Base-by-base conservation (phyloP, 2,888 invertebrate species). In the Melieria crassipennis region DNA sequence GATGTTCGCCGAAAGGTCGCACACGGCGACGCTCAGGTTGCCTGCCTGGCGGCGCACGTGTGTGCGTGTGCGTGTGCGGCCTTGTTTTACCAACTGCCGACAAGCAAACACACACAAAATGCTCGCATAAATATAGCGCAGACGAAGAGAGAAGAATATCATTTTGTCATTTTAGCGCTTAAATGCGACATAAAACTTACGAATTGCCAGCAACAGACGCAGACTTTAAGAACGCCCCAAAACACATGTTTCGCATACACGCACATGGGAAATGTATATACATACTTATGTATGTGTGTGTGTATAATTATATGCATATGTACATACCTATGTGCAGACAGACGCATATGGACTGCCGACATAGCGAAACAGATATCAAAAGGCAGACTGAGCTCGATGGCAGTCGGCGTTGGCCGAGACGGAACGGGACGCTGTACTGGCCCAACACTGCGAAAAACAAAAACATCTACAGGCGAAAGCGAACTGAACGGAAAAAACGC, bases 1-100 rank as follows among this genome's bases (percentile, higher is more conserved):
- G 64, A 46, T 52, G 58, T 50, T 58, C 65, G 60, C 65, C 70
- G 52, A 58, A 70, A 65, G 56, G 58, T 48, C 56, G 57, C 57
- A 56, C 48, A 42, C 13, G 16, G 30, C 30, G 3, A 2, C 30
- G 30, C 63, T 47, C n/a, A 3, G 47, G 7, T 47, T 11, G 48
- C 62, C 46, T 16, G 46, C n/a, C 11, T n/a, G 11, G 62, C 5
- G 6, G 30, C 30, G 48, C 9, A 63, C 63, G 48, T 46, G 48
- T 13, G 9, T 5, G 5, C 7, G 7, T 13, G n/a, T 47, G 58
- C n/a, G 11, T 48, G 16, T 16, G 10, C 5, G 52, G 4, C 47
- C 30, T 61, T 61, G 61, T 61, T 61, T 61, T 42, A 61, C 61
- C 10, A 13, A 30, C 61, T 61, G 61, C 42, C 45, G 61, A 46